Evolutionary conservation across 2,113 vertebrate genomes (phyloP).

Genomic region (Willisornis vidua): DNA sequence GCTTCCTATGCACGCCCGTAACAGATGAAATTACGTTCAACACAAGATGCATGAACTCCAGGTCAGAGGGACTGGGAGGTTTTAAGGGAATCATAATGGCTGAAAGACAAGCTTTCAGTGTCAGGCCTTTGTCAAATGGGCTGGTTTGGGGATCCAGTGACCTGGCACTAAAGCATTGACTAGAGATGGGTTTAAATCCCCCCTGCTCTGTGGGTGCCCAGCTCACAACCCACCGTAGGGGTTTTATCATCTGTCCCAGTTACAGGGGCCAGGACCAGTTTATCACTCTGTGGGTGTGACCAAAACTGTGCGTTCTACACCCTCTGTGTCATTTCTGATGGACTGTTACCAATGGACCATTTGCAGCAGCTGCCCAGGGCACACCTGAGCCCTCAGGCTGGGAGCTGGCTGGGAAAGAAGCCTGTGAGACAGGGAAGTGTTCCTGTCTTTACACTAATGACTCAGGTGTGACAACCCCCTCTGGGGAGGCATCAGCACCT

Average conservation of each 20-base stretch:
- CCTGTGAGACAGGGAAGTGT: too few species aligned
- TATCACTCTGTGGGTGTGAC: too few species aligned
- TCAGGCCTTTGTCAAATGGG: not conserved
- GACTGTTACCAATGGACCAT: too few species aligned
- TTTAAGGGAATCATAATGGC: not conserved
- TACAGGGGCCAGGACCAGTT: too few species aligned
- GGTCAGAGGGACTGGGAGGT: not conserved
- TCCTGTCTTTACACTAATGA: too few species aligned
- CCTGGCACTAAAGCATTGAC: not conserved
- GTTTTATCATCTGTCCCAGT: not conserved
- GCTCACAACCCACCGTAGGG: not conserved
- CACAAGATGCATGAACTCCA: not conserved
- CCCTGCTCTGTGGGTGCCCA: not conserved
- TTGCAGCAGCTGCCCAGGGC: too few species aligned
- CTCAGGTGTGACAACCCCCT: too few species aligned
- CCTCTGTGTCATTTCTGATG: too few species aligned
- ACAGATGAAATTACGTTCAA: not conserved
- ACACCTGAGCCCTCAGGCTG: too few species aligned
- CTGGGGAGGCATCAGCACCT: too few species aligned
- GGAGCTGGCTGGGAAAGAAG: too few species aligned
- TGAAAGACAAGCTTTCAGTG: not conserved
- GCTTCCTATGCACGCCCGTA: not conserved
- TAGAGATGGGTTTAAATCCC: not conserved
- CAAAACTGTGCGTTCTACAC: too few species aligned
- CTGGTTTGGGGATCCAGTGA: not conserved